phyloP scores from a whole-genome alignment of 2,888 invertebrate species.

The Deroplatys truncata region DNA sequence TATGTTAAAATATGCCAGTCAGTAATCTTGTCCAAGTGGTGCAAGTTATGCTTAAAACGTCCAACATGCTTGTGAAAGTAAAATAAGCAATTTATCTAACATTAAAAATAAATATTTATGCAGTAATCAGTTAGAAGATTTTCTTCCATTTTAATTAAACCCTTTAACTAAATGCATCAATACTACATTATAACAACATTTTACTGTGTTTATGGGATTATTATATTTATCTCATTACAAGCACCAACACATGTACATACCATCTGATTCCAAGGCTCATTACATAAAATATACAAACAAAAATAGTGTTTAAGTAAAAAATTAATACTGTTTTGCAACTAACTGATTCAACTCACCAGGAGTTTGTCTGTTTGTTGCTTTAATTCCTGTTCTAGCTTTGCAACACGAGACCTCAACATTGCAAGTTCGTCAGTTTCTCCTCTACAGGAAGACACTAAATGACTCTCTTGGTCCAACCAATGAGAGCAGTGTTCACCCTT shows the following conservation, averaged over 20 bases:
- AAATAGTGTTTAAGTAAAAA: background rate
- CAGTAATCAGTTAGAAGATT: background rate
- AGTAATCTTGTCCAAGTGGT: too few species aligned
- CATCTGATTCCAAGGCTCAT: background rate
- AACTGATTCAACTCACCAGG: conserved; percentile 24
- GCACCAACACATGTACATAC: background rate
- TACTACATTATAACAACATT: background rate
- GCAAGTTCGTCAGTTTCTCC: background rate
- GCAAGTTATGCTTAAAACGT: too few species aligned
- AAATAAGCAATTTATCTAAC: background rate
- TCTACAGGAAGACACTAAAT: background rate
- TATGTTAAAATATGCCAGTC: too few species aligned
- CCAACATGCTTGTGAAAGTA: background rate
- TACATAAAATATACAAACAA: background rate
- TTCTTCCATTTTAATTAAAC: background rate
- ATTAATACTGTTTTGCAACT: background rate
- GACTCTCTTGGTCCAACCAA: background rate
- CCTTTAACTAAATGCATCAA: background rate
- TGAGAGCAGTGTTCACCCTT: background rate
- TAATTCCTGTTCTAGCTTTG: conserved; percentile 16
- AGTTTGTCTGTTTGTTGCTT: conserved; percentile 13
- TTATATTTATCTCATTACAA: background rate
- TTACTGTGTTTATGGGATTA: background rate
- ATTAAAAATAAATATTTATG: background rate
- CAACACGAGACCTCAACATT: conserved; percentile 4